These are phyloP conservation scores for Callorhinus ursinus DNA, from an alignment of 2,113 vertebrate genomes.

Conservation along the genomic window DNA sequence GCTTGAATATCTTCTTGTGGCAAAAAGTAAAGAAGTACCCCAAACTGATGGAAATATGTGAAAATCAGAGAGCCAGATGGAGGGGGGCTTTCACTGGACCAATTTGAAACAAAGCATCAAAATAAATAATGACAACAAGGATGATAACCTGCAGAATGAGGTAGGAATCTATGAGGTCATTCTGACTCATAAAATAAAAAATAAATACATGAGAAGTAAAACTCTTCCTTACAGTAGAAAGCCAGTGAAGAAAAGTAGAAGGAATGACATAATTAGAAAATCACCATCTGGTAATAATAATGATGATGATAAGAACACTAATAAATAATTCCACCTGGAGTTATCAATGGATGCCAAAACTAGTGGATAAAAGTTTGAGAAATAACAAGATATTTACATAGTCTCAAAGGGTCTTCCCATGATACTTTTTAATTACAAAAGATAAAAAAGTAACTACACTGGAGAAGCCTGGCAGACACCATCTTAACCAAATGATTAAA, in stretches of 20 bases:
- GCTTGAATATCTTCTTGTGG: neutral
- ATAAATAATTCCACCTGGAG: neutral
- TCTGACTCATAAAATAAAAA: neutral
- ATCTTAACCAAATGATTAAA: neutral
- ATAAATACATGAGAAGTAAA: neutral
- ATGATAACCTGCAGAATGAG: neutral
- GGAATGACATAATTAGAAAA: neutral
- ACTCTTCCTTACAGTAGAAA: neutral
- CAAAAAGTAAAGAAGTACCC: neutral
- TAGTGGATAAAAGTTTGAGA: too few species aligned
- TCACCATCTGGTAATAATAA: neutral
- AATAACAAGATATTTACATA: neutral
- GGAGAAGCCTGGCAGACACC: neutral
- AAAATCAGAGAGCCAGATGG: neutral
- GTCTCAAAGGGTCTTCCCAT: neutral
- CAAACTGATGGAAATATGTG: neutral
- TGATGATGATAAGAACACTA: neutral
- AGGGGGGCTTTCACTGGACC: neutral
- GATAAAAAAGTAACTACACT: neutral
- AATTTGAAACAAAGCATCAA: neutral
- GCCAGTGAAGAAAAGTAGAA: neutral
- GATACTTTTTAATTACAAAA: neutral
- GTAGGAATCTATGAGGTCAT: neutral
- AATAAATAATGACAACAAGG: neutral
- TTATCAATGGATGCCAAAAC: neutral